These are phyloP conservation scores for Margarornis squamiger DNA, from an alignment of 2,797 vertebrate genomes.

Conservation along the genomic window DNA sequence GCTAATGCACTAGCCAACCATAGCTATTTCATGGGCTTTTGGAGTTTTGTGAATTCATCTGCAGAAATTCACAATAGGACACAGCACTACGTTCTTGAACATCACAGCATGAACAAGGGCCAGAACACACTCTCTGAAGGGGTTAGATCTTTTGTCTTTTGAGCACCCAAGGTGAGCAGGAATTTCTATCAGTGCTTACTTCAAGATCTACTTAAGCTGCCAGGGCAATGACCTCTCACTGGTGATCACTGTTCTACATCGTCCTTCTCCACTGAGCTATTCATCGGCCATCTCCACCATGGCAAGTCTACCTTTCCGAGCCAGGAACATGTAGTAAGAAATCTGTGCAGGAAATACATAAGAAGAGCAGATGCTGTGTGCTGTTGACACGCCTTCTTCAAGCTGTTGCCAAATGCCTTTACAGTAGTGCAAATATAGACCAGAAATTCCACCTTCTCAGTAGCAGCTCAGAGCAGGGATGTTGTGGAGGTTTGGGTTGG, in stretches of 20 bases:
- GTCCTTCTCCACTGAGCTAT: background rate
- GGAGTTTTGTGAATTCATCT: background rate
- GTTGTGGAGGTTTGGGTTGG: too few relatives aligned
- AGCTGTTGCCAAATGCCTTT: background rate
- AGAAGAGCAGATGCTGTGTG: background rate
- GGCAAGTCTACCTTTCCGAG: background rate
- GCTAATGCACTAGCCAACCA: background rate
- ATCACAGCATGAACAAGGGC: background rate
- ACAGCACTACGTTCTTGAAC: background rate
- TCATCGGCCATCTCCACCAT: background rate
- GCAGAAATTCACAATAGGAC: background rate
- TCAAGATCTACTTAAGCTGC: background rate
- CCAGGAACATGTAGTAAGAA: background rate
- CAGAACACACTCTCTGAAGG: background rate
- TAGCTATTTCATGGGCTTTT: background rate
- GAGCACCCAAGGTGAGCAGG: background rate
- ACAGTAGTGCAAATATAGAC: background rate
- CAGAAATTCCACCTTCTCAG: background rate
- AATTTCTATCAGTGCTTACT: background rate
- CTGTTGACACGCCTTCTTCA: background rate
- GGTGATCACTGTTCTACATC: background rate
- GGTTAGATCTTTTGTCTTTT: background rate
- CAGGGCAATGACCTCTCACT: background rate
- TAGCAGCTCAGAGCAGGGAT: background rate
- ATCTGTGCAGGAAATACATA: background rate